Conservation (phyloP, 2,797 vertebrate genomes). For the Pangasius macronema region DNA sequence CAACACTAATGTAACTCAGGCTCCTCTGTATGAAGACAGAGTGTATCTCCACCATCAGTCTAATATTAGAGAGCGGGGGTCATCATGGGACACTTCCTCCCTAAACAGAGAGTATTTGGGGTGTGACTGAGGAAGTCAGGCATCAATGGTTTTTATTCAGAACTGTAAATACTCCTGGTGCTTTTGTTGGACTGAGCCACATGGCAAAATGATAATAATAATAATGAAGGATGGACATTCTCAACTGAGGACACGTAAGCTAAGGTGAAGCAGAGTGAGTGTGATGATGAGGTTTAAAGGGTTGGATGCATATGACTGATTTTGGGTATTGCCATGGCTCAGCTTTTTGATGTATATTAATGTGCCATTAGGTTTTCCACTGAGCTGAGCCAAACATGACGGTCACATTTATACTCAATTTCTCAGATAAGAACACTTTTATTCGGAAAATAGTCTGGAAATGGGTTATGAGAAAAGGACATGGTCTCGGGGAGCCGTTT, state of each 20-base stretch:
- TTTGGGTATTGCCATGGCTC: slow-evolving; percentile 5
- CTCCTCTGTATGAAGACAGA: slow-evolving; percentile 25
- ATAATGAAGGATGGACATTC: slow-evolving; percentile 47
- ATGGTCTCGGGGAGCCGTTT: neutral
- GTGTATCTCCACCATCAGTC: slow-evolving; percentile 42
- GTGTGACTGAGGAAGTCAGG: slow-evolving; percentile 57
- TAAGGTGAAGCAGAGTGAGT: slow-evolving; percentile 34
- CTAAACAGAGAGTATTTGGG: slow-evolving; percentile 44
- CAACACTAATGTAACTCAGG: neutral
- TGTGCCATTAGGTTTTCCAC: slow-evolving; percentile 56
- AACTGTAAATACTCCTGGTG: slow-evolving; percentile 56
- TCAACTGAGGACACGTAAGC: slow-evolving; percentile 47
- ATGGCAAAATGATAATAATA: slow-evolving; percentile 35
- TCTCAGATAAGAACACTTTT: slow-evolving; percentile 38
- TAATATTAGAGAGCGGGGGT: slow-evolving; percentile 50
- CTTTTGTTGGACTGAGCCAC: slow-evolving; percentile 59
- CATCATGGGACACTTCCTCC: slow-evolving; percentile 47
- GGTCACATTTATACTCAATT: slow-evolving; percentile 15
- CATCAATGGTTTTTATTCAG: slow-evolving; percentile 54
- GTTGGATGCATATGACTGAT: slow-evolving; percentile 46
- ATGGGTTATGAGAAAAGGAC: neutral
- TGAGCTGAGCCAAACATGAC: slow-evolving; percentile 49
- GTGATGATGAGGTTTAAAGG: slow-evolving; percentile 11
- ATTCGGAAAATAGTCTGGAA: slow-evolving; percentile 29
- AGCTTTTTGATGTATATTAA: slow-evolving; percentile 53